These are phyloP conservation scores for Embiotoca jacksoni DNA, from an alignment of 2,113 vertebrate species.

Conservation along the genomic window DNA sequence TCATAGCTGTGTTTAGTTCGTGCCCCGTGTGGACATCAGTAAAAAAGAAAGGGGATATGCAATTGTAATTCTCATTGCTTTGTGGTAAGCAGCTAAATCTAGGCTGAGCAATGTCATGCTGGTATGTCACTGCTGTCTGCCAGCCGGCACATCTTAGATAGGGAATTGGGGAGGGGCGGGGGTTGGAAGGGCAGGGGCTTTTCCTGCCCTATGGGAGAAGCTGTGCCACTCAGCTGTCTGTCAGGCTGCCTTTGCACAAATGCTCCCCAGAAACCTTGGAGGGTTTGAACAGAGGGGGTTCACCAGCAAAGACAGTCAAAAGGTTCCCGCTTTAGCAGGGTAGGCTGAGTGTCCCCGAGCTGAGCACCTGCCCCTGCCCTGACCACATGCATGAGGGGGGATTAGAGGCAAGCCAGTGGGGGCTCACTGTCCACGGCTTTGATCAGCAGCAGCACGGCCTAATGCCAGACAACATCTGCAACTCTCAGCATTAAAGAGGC, in stretches of 20 bases:
- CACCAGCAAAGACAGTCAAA: constrained; percentile 32
- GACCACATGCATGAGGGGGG: constrained; percentile 59
- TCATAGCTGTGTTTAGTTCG: constrained; percentile 1
- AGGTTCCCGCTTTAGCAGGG: constrained; percentile 36
- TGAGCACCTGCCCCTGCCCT: constrained; percentile 37
- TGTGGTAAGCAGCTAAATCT: constrained; percentile 51
- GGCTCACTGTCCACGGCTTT: constrained; percentile 77
- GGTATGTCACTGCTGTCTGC: constrained; percentile 63
- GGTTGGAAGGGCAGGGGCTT: constrained; percentile 34
- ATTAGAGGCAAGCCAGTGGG: constrained; percentile 79
- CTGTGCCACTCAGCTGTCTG: constrained; percentile 52
- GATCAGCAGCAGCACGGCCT: constrained; percentile 76
- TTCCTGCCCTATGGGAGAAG: constrained; percentile 49
- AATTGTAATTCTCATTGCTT: constrained; percentile 32
- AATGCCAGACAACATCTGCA: constrained; percentile 82
- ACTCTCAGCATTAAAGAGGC: constrained; percentile 74
- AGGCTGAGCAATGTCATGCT: constrained; percentile 58
- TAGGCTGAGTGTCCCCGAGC: constrained; percentile 44
- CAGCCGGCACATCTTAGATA: constrained; percentile 33
- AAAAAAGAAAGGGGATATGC: constrained; percentile 11
- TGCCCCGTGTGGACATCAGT: constrained; percentile 6
- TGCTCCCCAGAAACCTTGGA: constrained; percentile 29
- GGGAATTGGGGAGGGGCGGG: constrained; percentile 4
- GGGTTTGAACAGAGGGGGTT: constrained; percentile 20
- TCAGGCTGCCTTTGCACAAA: constrained; percentile 54